These are phyloP conservation scores for Austrolebias charrua DNA, from an alignment of 2,797 vertebrate genomes.

Conservation along the genomic window DNA sequence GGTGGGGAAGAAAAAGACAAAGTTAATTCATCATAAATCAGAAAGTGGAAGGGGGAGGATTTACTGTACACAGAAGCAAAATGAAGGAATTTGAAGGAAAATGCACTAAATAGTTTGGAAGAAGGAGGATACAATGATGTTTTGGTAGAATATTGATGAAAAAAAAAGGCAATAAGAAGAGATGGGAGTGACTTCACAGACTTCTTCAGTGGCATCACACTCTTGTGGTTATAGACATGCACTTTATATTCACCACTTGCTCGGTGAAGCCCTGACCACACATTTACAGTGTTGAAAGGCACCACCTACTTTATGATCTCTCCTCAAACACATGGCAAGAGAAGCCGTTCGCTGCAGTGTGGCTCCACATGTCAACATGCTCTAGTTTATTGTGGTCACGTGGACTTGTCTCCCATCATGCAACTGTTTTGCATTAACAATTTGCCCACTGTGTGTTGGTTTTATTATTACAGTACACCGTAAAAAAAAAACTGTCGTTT, in stretches of 20 bases:
- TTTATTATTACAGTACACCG: slow-evolving; percentile 3
- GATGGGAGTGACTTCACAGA: slow-evolving; percentile 18
- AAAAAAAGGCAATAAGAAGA: not conserved
- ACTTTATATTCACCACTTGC: slow-evolving; percentile 47
- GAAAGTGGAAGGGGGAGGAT: slow-evolving; percentile 7
- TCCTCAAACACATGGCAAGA: slow-evolving; percentile 31
- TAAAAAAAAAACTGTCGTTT: too few species aligned
- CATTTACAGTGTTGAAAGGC: slow-evolving; percentile 53
- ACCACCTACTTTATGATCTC: slow-evolving; percentile 54
- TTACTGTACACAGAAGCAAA: not conserved
- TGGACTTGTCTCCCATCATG: slow-evolving; percentile 12
- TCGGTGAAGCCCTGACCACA: slow-evolving; percentile 40
- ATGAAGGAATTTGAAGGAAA: slow-evolving; percentile 22
- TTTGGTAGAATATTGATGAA: slow-evolving; percentile 10
- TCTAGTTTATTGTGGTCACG: slow-evolving; percentile 12
- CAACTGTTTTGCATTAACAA: slow-evolving; percentile 32
- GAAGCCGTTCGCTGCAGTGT: slow-evolving; percentile 17
- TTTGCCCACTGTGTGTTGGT: slow-evolving; percentile 1
- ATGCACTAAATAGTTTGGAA: slow-evolving; percentile 5
- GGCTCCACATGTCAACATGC: slow-evolving; percentile 16
- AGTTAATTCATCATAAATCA: slow-evolving; percentile 16
- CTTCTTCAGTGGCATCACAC: slow-evolving; percentile 1
- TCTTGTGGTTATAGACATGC: not conserved
- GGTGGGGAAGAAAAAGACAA: slow-evolving; percentile 26
- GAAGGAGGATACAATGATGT: not conserved